A percentile compares a stretch with the other conserved stretches of the same genome.
These are phyloP conservation scores for Trachelus stipa DNA, from an alignment of 2,888 invertebrate species.

Conservation along the genomic window DNA sequence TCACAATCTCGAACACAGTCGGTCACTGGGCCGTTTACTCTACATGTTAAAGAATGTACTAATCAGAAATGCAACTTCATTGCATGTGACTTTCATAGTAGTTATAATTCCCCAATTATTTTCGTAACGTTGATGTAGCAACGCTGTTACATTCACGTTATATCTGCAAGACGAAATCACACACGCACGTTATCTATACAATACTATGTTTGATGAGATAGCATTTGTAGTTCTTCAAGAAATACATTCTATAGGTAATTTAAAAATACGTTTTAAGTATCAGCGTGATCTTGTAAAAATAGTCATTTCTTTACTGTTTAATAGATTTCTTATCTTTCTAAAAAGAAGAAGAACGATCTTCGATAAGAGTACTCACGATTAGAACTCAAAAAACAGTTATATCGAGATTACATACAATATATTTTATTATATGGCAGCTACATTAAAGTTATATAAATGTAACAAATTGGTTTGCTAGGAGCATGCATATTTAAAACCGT, in stretches of 20 bases:
- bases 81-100: neutral
- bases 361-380: neutral
- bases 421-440: neutral
- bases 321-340: neutral
- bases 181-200: neutral
- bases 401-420: neutral
- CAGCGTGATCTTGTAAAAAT: no score
- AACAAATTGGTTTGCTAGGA: neutral
- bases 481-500: neutral
- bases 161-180: neutral
- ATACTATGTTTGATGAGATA: neutral
- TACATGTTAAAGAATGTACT: neutral
- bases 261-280: neutral
- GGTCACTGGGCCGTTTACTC: no score
- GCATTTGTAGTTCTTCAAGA: neutral
- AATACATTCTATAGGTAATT: neutral
- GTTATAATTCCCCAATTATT: neutral
- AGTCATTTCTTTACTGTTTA: no score
- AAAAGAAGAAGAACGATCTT: no score
- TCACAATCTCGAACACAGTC: no score
- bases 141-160: neutral
- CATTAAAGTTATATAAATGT: neutral
- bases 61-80: neutral
- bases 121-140: neutral
- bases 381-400: neutral